Evolutionary conservation across 2,888 invertebrate species (phyloP).

Genomic region (Oxytorus armatus): DNA sequence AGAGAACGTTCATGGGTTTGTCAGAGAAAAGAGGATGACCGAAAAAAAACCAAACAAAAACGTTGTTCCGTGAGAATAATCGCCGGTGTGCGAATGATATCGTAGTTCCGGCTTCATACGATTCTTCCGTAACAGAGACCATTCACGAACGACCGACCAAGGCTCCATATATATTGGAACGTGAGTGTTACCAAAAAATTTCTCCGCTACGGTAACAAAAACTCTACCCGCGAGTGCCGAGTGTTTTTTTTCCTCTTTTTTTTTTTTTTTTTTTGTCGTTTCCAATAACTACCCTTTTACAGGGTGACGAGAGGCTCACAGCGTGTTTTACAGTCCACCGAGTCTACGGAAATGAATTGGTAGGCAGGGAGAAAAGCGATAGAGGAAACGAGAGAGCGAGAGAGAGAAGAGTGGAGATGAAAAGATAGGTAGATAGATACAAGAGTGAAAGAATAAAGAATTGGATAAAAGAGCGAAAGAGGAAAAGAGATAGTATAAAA

Average conservation of each 20-base stretch:
- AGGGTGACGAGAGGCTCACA: conserved; percentile 23
- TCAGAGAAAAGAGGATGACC: conserved; percentile 19
- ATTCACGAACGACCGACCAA: conserved; percentile 29
- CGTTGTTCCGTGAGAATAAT: conserved; percentile 60
- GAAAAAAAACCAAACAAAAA: conserved; percentile 42
- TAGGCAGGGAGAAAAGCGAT: not conserved
- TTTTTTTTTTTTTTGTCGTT: too few relatives aligned
- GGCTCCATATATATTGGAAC: conserved; percentile 4
- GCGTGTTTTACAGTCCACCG: conserved; percentile 37
- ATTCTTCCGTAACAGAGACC: conserved; percentile 44
- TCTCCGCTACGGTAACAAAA: conserved; percentile 23
- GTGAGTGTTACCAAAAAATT: conserved; percentile 26
- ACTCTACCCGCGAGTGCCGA: conserved; percentile 30
- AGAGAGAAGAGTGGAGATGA: conserved; percentile 9
- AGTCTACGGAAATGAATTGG: conserved; percentile 40
- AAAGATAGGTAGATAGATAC: too few relatives aligned
- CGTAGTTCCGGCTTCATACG: conserved; percentile 37
- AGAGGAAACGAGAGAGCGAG: conserved; percentile 8
- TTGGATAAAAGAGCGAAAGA: not conserved
- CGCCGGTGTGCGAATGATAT: conserved; percentile 55
- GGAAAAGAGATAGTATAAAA: conserved; percentile 9
- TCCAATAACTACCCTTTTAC: conserved; percentile 41
- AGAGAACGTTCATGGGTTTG: conserved; percentile 4
- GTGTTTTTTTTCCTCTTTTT: conserved; percentile 26
- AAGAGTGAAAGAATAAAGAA: not conserved